Evolutionary conservation across 2,797 vertebrate species (phyloP), one percentile per base, ranked within the genome.

Genomic region (Pipistrellus kuhlii): DNA sequence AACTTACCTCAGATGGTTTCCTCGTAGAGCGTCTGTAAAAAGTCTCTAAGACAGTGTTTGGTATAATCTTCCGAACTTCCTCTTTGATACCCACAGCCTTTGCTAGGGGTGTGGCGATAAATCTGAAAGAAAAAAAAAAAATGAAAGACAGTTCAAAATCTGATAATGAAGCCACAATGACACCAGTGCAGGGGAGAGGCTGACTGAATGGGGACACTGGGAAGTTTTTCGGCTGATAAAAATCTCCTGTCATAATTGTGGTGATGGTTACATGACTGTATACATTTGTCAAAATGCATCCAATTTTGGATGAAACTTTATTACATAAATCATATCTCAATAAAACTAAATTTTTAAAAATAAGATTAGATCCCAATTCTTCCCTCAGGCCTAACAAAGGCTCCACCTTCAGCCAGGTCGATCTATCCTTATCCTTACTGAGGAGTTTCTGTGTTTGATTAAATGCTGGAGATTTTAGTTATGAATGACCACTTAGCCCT

Each of bases 61-160:
- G 95, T 73, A 97, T 98, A n/a, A 98, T 97, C 96, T 98, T 98
- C 77, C 94, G 97, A 87, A 96, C 96, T 91, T 95, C 97, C 30
- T 98, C 98, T 97, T 98, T 98, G 97, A 99, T 98, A 62, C 99
- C 99, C 78, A 98, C 95, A 15, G 85, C 94, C 92, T 96, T 96
- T 84, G 99, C 99, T n/a, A 99, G 89, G 75, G 99, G 99, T 80
- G 97, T 98, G 30, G 99, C 99, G 96, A 99, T 69, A 90, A 97
- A 98, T 88, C 99, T 99, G 98, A 57, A 98, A 98, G 98, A 95
- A 97, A 44, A 98, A 57, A 98, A 98, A 98, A 95, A 97, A 44
- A 97, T 0, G 86, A 59, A 17, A 62, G 77, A 85, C 95, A 96
- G 84, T 17, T 53, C 27, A 94, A 90, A 90, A 57, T 18, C 53